These are phyloP conservation scores for Scaptomyza reducta DNA, from an alignment of 2,888 invertebrate genomes.

Conservation along the genomic window DNA sequence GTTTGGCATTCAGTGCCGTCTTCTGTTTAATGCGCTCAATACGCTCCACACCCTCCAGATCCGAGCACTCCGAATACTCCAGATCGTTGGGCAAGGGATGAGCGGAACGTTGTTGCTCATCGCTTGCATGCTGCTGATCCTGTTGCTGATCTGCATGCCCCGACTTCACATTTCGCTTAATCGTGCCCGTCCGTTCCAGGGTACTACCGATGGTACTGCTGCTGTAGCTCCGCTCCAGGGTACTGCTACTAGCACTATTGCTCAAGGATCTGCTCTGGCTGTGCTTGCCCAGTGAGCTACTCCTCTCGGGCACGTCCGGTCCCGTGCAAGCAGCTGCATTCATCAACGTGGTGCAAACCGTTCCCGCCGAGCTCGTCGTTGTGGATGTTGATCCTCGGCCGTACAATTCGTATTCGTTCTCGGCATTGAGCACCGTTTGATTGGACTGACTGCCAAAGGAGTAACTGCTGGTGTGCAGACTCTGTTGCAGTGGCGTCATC, in stretches of 20 bases:
- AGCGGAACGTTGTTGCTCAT: conserved; percentile 77
- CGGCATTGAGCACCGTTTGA: conserved; percentile 89
- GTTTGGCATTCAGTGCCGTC: conserved; percentile 93
- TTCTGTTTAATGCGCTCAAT: conserved; percentile 93
- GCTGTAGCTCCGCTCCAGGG: conserved; percentile 82
- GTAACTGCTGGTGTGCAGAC: conserved; percentile 87
- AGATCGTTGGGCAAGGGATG: conserved; percentile 86
- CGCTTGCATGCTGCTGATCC: conserved; percentile 62
- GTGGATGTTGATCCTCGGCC: conserved; percentile 96
- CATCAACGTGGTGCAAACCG: conserved; percentile 93
- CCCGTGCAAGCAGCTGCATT: conserved; percentile 84
- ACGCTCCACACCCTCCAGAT: conserved; percentile 93
- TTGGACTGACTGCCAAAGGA: conserved; percentile 89
- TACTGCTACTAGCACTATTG: conserved; percentile 84
- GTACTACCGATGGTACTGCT: conserved; percentile 84
- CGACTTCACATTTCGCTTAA: conserved; percentile 82
- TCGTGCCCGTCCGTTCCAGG: conserved; percentile 85
- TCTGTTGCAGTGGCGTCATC: conserved; percentile 89
- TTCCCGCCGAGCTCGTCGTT: conserved; percentile 95
- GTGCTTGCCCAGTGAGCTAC: conserved; percentile 89
- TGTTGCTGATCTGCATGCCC: conserved; percentile 77
- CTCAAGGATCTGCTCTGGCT: conserved; percentile 83
- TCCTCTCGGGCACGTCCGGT: conserved; percentile 92
- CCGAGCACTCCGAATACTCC: conserved; percentile 94
- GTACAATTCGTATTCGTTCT: conserved; percentile 95